Conservation (phyloP, 92 coral and sea anemone species). For the Plumapathes pennacea region DNA sequence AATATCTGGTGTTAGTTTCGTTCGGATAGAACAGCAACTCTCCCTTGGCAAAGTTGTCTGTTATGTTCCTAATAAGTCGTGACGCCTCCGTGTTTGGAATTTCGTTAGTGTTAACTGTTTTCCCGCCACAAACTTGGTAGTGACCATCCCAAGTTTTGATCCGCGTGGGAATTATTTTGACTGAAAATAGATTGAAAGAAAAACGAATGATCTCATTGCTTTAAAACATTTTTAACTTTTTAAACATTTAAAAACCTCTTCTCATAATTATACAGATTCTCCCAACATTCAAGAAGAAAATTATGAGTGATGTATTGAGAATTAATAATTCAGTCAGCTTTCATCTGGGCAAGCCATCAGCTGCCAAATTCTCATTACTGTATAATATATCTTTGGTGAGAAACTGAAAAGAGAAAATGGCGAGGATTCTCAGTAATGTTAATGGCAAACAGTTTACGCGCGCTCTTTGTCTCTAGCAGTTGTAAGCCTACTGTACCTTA, state of each 20-base stretch:
- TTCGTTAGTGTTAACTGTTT: not conserved
- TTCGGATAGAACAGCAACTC: conserved; percentile 4
- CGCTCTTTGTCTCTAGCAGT: too few relatives aligned
- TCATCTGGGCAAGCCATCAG: too few relatives aligned
- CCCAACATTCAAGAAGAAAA: too few relatives aligned
- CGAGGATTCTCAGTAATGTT: too few relatives aligned
- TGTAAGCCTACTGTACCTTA: too few relatives aligned
- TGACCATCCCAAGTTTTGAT: conserved; percentile 19
- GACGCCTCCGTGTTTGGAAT: conserved; percentile 23
- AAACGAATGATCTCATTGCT: not conserved
- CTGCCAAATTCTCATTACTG: too few relatives aligned
- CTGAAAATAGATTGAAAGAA: not conserved
- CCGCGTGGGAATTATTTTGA: not conserved
- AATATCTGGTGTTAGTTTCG: not conserved
- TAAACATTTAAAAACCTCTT: too few relatives aligned
- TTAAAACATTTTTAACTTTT: not conserved
- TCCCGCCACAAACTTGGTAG: conserved; percentile 18
- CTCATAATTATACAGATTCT: not conserved
- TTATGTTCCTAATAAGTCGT: conserved; percentile 35
- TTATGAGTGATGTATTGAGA: too few relatives aligned
- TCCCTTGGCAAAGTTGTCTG: conserved; percentile 36
- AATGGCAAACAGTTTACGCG: too few relatives aligned
- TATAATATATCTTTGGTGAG: too few relatives aligned
- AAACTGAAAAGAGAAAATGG: too few relatives aligned
- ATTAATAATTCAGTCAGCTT: too few relatives aligned